Conservation (phyloP, 1,140 invertebrate genomes). For the Calliopsis andreniformis region DNA sequence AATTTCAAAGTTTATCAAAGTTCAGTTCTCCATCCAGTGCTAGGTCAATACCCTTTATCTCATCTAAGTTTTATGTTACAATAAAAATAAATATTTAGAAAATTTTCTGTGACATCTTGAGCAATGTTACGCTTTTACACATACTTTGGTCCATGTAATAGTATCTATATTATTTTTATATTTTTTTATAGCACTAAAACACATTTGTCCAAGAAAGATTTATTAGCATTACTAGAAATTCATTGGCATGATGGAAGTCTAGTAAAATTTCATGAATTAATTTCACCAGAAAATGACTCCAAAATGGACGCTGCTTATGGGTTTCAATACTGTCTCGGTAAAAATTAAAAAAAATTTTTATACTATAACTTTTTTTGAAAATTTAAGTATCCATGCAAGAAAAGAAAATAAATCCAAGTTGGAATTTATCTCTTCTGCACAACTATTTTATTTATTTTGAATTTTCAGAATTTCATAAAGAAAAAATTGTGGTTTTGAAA, state of each 20-base stretch:
- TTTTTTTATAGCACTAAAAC: neutral
- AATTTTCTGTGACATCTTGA: neutral
- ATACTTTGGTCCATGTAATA: too few relatives aligned
- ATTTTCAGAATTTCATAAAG: conserved; percentile 23
- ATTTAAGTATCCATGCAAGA: too few relatives aligned
- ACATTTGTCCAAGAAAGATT: conserved; percentile 1
- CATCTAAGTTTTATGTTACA: neutral
- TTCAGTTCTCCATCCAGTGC: neutral
- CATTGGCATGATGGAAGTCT: conserved; percentile 3
- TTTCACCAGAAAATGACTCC: conserved; percentile 8
- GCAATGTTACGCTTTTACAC: too few relatives aligned
- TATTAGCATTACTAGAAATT: conserved; percentile 18
- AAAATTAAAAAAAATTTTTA: neutral
- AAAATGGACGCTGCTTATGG: conserved; percentile 22
- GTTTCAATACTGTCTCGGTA: conserved; percentile 26
- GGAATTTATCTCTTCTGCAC: neutral
- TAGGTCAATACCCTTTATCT: neutral
- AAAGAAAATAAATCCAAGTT: too few relatives aligned
- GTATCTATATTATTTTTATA: too few relatives aligned
- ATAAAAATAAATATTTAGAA: neutral
- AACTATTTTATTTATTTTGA: conserved; percentile 3
- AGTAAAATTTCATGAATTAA: conserved; percentile 27
- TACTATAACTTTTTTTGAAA: neutral
- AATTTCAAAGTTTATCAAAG: neutral
- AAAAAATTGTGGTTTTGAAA: conserved; percentile 19